These are phyloP conservation scores for Aporophyla nigra DNA, from an alignment of 2,888 invertebrate genomes.

Conservation along the genomic window DNA sequence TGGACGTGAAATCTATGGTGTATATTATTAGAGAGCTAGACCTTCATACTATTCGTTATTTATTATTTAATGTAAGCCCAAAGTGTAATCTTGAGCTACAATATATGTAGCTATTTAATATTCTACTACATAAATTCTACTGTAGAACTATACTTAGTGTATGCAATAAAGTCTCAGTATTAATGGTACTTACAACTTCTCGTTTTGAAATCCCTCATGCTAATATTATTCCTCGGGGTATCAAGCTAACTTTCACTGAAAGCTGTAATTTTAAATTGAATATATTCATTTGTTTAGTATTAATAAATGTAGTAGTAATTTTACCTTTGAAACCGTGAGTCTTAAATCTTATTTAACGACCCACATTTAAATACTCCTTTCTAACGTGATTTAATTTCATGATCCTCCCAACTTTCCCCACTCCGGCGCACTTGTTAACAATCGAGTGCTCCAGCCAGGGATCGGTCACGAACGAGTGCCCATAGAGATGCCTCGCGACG, in stretches of 20 bases:
- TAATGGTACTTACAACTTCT: conserved; percentile 9
- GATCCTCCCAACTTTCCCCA: conserved; percentile 79
- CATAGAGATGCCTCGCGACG: conserved; percentile 71
- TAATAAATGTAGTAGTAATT: conserved; percentile 40
- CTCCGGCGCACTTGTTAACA: conserved; percentile 61
- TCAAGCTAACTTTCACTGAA: conserved; percentile 42
- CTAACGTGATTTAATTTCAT: conserved; percentile 70
- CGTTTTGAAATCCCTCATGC: conserved; percentile 6
- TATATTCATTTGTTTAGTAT: conserved; percentile 45
- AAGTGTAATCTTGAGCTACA: conserved; percentile 11
- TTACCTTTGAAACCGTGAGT: conserved; percentile 39
- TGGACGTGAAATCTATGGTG: conserved; percentile 21
- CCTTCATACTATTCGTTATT: neutral
- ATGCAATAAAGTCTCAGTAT: conserved; percentile 26
- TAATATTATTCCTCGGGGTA: conserved; percentile 29
- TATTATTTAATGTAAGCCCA: conserved; percentile 5
- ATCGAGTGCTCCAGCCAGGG: conserved; percentile 68
- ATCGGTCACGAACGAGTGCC: conserved; percentile 76
- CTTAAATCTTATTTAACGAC: conserved; percentile 58
- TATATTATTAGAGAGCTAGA: conserved; percentile 34
- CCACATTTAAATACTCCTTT: conserved; percentile 63
- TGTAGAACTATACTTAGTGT: conserved; percentile 2
- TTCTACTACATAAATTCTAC: conserved; percentile 1
- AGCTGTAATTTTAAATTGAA: conserved; percentile 41
- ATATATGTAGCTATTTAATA: neutral